Evolutionary conservation across 2,797 vertebrate species (phyloP).

Genomic region (Darevskia mixta): DNA sequence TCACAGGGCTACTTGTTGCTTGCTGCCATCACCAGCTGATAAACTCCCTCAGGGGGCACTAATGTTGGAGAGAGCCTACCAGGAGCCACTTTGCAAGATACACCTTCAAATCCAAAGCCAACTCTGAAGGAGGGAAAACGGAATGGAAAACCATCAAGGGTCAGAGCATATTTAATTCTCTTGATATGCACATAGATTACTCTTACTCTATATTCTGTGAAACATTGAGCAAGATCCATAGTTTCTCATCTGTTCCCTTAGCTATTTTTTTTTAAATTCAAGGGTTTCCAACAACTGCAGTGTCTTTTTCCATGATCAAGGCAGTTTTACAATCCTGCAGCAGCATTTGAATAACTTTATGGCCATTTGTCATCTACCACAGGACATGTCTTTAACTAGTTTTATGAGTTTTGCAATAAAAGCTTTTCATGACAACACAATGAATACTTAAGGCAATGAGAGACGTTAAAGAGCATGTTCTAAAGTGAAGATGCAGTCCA

Average conservation of each 20-base stretch:
- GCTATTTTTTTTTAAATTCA: not conserved
- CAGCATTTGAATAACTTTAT: slow-evolving; percentile 17
- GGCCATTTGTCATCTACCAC: not conserved
- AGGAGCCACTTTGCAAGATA: not conserved
- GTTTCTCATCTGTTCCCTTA: slow-evolving; percentile 6
- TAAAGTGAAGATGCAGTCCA: not conserved
- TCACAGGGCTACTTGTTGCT: not conserved
- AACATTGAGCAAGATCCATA: not conserved
- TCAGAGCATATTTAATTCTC: not conserved
- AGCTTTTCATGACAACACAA: not conserved
- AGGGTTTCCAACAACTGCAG: not conserved
- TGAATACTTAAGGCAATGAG: not conserved
- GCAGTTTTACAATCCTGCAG: slow-evolving; percentile 4
- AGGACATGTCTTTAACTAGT: not conserved
- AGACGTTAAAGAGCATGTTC: too few relatives aligned
- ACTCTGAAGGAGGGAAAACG: not conserved
- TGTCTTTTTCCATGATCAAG: not conserved
- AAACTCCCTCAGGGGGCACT: not conserved
- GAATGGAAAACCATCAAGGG: not conserved
- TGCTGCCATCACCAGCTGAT: not conserved
- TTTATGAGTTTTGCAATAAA: slow-evolving; percentile 16
- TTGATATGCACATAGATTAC: not conserved
- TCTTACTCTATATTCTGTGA: not conserved
- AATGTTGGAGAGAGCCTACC: not conserved
- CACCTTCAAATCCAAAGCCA: not conserved